A percentile compares a stretch with the other conserved stretches of the same genome.
Evolutionary conservation across 2,113 vertebrate genomes (phyloP).

Genomic region (Sebastes schlegelii): DNA sequence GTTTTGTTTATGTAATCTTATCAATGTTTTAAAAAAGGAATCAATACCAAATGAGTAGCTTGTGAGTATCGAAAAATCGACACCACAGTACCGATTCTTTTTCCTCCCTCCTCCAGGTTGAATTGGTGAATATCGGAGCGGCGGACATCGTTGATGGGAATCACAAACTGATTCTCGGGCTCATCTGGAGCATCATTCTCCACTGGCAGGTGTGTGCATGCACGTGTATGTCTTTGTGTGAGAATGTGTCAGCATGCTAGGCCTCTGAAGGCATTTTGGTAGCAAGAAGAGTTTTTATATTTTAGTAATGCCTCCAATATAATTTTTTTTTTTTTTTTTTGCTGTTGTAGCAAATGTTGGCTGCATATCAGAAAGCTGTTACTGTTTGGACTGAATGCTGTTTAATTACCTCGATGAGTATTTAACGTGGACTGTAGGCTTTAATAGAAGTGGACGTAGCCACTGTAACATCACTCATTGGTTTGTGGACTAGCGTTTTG

Average conservation of each 20-base stretch:
- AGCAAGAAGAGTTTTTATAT: background rate
- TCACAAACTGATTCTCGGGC: constrained; percentile 97
- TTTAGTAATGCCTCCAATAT: background rate
- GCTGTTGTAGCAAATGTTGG: background rate
- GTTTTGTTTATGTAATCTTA: too few relatives aligned
- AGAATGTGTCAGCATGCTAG: background rate
- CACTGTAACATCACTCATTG: too few relatives aligned
- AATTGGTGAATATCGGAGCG: constrained; percentile 97
- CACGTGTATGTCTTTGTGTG: background rate
- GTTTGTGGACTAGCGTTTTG: too few relatives aligned
- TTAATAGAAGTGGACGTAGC: too few relatives aligned
- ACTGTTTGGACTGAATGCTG: background rate
- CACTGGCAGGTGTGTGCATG: constrained; percentile 94
- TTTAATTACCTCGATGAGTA: background rate
- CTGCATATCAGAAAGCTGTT: background rate
- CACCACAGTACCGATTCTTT: too few relatives aligned
- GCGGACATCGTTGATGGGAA: constrained; percentile 99
- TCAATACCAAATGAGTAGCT: too few relatives aligned
- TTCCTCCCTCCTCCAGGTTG: constrained; percentile 85
- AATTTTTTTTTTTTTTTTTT: background rate
- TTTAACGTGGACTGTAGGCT: background rate
- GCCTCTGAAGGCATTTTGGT: background rate
- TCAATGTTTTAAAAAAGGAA: too few relatives aligned
- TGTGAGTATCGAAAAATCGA: too few relatives aligned
- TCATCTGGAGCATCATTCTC: constrained; percentile 99